phyloP scores from a whole-genome alignment of 2,797 vertebrate genomes.

The Labeo calbasu region DNA sequence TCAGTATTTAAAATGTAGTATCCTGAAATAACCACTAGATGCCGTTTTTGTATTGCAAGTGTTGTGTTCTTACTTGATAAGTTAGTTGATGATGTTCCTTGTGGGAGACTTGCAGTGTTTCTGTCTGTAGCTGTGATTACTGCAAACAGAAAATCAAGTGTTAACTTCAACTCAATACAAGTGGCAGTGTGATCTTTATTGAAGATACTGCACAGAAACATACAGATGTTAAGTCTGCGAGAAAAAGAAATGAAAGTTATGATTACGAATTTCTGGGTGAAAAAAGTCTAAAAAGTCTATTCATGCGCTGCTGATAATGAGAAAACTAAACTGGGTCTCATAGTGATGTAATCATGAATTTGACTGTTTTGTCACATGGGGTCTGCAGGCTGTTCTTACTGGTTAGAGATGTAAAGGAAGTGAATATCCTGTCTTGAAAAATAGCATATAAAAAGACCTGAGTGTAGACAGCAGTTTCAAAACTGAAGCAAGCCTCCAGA shows the following conservation, averaged over 20 bases:
- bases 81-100: neutral
- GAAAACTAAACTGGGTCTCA: neutral
- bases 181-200: no score
- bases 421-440: constrained; percentile 6
- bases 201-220: no score
- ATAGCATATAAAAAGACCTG: neutral
- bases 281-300: no score
- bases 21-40: neutral
- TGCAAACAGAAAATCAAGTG: no score
- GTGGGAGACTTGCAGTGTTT: neutral
- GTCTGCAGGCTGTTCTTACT: neutral
- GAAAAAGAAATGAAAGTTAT: no score
- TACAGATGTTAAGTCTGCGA: no score
- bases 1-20: neutral
- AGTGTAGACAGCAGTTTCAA: neutral
- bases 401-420: constrained; percentile 11
- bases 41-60: neutral
- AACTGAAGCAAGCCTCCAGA: neutral
- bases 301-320: neutral
- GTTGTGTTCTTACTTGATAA: neutral
- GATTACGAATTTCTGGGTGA: no score
- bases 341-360: neutral
- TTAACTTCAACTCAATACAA: no score
- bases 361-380: constrained; percentile 12
- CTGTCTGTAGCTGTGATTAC: no score